Percentiles rank a stretch among this genome's conserved stretches.
These are phyloP conservation scores for Charaxes varanes DNA, from an alignment of 1,140 invertebrate species.

Conservation along the genomic window DNA sequence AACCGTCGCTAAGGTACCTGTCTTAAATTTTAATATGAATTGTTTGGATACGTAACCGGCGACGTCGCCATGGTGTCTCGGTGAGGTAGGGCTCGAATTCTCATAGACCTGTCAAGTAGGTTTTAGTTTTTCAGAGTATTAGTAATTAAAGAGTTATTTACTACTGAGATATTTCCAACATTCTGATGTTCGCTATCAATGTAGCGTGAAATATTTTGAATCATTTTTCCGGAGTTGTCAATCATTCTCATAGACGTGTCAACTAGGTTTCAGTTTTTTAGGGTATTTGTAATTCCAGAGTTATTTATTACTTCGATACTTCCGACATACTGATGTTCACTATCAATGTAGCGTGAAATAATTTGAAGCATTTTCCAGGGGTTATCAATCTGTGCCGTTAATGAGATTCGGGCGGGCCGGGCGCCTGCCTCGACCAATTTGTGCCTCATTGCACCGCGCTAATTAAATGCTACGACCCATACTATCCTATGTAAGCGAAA, in stretches of 20 bases:
- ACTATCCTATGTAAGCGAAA: too few relatives aligned
- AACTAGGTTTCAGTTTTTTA: conserved; percentile 15
- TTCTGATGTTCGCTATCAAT: conserved; percentile 63
- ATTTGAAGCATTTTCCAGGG: conserved; percentile 62
- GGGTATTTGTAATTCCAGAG: too few relatives aligned
- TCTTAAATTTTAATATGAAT: too few relatives aligned
- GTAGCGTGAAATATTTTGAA: conserved; percentile 64
- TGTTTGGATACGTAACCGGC: too few relatives aligned
- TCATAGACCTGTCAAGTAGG: conserved; percentile 13
- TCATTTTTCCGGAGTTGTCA: conserved; percentile 63
- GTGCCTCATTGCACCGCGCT: conserved; percentile 56
- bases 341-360: conserved; percentile 66
- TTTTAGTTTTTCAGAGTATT: conserved; percentile 9
- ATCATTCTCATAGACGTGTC: conserved; percentile 27
- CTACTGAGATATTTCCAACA: conserved; percentile 29
- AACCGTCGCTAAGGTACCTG: too few relatives aligned
- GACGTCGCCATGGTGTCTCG: too few relatives aligned
- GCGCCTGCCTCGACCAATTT: conserved; percentile 59
- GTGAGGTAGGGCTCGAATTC: too few relatives aligned
- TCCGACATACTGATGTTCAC: conserved; percentile 49
- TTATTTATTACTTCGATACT: conserved; percentile 26
- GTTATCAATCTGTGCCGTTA: conserved; percentile 61
- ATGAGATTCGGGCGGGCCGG: conserved; percentile 56
- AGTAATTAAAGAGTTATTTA: too few relatives aligned
- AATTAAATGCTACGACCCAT: too few relatives aligned